phyloP scores from a whole-genome alignment of 2,888 invertebrate species.

The Aporophyla nigra region DNA sequence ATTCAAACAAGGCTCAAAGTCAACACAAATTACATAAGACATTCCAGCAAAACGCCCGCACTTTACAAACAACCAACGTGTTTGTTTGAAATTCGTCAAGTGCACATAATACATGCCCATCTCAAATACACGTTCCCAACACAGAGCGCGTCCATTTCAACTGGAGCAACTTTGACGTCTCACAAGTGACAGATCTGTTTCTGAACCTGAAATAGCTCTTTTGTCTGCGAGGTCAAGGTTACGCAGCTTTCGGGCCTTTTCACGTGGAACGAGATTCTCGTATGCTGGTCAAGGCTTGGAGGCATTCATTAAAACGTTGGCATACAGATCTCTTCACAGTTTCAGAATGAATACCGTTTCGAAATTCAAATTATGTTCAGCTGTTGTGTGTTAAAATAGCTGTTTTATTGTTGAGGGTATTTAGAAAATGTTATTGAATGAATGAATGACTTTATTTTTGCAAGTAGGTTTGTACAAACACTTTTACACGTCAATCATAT shows the following conservation, averaged over 20 bases:
- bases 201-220: constrained; percentile 46
- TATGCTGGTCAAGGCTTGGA: constrained; percentile 28
- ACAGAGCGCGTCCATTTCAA: not conserved
- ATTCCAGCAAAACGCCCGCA: too few species aligned
- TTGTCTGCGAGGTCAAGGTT: constrained; percentile 49
- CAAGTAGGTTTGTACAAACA: too few species aligned
- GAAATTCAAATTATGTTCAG: not conserved
- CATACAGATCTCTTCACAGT: not conserved
- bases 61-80: not conserved
- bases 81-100: too few species aligned
- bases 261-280: constrained; percentile 21
- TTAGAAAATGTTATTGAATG: too few species aligned
- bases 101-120: not conserved
- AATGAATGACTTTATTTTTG: too few species aligned
- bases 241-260: constrained; percentile 28
- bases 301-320: constrained; percentile 7
- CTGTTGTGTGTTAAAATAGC: not conserved
- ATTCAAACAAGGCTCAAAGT: too few species aligned
- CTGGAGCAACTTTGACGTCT: not conserved
- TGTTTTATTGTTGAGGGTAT: not conserved
- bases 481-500: too few species aligned
- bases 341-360: not conserved
- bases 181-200: constrained; percentile 25
- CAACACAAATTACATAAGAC: too few species aligned
- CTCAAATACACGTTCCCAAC: not conserved